These are phyloP conservation scores for Chaetura pelagica DNA, from an alignment of 2,113 vertebrate genomes.

Conservation along the genomic window DNA sequence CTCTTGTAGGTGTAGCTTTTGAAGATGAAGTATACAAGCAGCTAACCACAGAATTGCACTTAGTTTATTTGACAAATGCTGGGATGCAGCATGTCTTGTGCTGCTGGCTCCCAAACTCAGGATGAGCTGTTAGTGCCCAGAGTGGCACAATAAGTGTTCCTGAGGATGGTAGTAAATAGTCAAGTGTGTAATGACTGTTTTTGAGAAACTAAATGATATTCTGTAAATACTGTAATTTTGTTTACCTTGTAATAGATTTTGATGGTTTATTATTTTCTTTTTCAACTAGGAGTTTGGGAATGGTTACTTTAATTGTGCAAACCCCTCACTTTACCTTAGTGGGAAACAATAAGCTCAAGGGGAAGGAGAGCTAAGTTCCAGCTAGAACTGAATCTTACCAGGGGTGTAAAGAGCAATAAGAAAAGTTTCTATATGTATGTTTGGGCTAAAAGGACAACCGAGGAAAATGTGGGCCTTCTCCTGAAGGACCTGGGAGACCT, in stretches of 20 bases:
- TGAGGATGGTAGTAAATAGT: background rate
- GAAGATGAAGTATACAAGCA: background rate
- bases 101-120: background rate
- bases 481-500: too few relatives aligned
- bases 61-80: background rate
- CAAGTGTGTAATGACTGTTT: background rate
- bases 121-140: background rate
- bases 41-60: background rate
- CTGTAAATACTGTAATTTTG: background rate
- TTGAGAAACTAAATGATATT: background rate
- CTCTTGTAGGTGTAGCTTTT: background rate
- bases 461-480: too few relatives aligned
- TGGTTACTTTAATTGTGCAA: background rate
- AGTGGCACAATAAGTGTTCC: background rate
- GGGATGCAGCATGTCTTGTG: background rate
- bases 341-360: fast-evolving
- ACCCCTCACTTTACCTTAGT: background rate
- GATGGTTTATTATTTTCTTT: background rate
- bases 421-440: too few relatives aligned
- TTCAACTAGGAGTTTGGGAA: background rate
- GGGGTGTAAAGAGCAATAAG: too few relatives aligned
- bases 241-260: background rate
- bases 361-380: too few relatives aligned
- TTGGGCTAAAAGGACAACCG: too few relatives aligned
- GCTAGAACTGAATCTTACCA: too few relatives aligned